These are phyloP conservation scores for Trichechus manatus DNA, from an alignment of 2,113 vertebrate species.

Conservation along the genomic window DNA sequence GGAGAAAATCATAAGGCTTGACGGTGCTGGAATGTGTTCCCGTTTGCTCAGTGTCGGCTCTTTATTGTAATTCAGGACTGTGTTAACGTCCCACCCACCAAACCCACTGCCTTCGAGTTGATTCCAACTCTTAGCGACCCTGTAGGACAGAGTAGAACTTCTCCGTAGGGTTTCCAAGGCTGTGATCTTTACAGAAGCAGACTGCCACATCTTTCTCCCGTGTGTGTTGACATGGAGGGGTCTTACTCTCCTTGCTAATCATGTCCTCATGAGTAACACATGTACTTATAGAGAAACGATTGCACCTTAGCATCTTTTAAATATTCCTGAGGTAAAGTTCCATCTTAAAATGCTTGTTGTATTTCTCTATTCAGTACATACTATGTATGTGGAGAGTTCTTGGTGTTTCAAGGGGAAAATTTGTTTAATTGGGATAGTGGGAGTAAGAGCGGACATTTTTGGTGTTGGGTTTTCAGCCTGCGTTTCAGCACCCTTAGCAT, in stretches of 20 bases:
- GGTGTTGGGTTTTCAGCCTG: background rate
- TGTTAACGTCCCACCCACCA: too few relatives aligned
- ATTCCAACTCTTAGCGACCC: too few relatives aligned
- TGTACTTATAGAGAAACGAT: background rate
- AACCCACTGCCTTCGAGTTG: too few relatives aligned
- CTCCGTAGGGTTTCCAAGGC: too few relatives aligned
- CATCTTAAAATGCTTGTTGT: background rate
- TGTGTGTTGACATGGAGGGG: background rate
- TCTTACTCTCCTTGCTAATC: background rate
- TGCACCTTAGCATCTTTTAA: background rate
- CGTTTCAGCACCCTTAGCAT: accelerated
- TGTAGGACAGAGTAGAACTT: too few relatives aligned
- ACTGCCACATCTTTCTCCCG: too few relatives aligned
- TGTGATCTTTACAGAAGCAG: too few relatives aligned
- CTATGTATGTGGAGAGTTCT: background rate
- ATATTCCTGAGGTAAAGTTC: background rate
- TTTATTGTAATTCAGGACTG: background rate
- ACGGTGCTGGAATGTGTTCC: background rate
- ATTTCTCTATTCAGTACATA: background rate
- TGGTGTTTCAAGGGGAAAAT: background rate
- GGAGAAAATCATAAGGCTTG: background rate
- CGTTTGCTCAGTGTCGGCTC: background rate
- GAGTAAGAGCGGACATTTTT: accelerated
- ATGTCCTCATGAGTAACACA: background rate
- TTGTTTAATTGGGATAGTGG: background rate